Evolutionary conservation across 2,888 invertebrate species (phyloP), one percentile per base, ranked within the genome.

Genomic region (Aromia moschata): DNA sequence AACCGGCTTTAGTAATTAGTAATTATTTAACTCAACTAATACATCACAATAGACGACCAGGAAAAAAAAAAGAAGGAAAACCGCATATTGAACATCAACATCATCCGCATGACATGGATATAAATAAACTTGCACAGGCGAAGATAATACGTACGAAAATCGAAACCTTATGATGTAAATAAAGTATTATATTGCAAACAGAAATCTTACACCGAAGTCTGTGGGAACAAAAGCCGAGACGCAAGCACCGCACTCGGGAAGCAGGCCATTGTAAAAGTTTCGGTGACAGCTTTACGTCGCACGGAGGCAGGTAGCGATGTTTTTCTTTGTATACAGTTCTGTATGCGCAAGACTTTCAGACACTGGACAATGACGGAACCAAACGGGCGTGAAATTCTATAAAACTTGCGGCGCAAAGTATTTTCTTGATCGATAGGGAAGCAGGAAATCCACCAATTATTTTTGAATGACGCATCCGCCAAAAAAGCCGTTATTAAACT

Each of bases 371-470:
- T 40, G 14, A 20, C 25, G n/a, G 10, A 15, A 15, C 14, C 38
- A 49, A 37, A 11, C 49, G 25, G 49, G 38, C 49, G 38, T 47
- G 33, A 38, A 12, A 20, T 49, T 12, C 15, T n/a, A 25, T 25
- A 38, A 38, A 49, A 33, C 20, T 20, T 40, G 20, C 15, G 14
- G 10, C 17, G 18, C 33, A 49, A 47, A 38, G 49, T 38, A 49
- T 49, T 49, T 38, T 25, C 38, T 38, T 38, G 49, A 37, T 38
- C 18, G 37, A 20, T 38, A 37, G 11, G 37, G 12, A 47, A 47
- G 18, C 49, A 47, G 49, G 49, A 49, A 49, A 49, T 49, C 49
- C 49, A 49, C 36, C 38, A 38, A 49, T 49, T 49, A 38, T 49
- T 38, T 16, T 14, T 49, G 38, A 49, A 14, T n/a, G 49, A 38